A percentile compares a stretch with the other conserved stretches of the same genome.
Evolutionary conservation across 1,140 invertebrate species (phyloP).

Genomic region (Argopecten irradians): DNA sequence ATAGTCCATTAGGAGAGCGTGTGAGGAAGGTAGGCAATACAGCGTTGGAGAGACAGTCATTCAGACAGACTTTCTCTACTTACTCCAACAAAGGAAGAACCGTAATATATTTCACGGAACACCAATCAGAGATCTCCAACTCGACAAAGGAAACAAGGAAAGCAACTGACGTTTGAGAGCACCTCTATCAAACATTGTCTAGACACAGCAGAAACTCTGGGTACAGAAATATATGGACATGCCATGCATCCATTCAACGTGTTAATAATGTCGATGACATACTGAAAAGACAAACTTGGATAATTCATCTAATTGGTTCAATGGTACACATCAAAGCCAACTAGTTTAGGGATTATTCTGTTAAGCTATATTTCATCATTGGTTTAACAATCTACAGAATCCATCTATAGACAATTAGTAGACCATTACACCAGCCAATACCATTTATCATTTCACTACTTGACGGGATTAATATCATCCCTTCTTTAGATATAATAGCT

Average conservation of each 20-base stretch:
- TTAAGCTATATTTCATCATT: background rate
- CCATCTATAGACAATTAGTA: background rate
- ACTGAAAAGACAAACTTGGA: background rate
- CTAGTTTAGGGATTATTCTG: background rate
- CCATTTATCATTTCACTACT: too few relatives aligned
- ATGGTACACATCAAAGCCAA: background rate
- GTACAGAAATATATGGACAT: too few relatives aligned
- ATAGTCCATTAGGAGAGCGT: background rate
- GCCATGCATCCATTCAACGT: background rate
- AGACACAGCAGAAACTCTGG: background rate
- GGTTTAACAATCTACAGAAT: background rate
- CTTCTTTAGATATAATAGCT: too few relatives aligned
- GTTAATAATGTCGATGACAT: background rate
- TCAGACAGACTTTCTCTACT: background rate
- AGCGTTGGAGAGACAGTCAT: background rate
- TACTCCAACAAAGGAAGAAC: background rate
- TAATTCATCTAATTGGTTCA: background rate
- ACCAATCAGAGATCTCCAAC: background rate
- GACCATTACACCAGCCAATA: too few relatives aligned
- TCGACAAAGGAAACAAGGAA: background rate
- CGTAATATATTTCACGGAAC: background rate
- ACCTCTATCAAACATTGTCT: constrained; percentile 2
- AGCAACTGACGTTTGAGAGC: background rate
- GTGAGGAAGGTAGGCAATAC: background rate
- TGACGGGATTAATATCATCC: too few relatives aligned